phyloP scores from a whole-genome alignment of 2,888 invertebrate genomes.

The Ormyrus pomaceus region DNA sequence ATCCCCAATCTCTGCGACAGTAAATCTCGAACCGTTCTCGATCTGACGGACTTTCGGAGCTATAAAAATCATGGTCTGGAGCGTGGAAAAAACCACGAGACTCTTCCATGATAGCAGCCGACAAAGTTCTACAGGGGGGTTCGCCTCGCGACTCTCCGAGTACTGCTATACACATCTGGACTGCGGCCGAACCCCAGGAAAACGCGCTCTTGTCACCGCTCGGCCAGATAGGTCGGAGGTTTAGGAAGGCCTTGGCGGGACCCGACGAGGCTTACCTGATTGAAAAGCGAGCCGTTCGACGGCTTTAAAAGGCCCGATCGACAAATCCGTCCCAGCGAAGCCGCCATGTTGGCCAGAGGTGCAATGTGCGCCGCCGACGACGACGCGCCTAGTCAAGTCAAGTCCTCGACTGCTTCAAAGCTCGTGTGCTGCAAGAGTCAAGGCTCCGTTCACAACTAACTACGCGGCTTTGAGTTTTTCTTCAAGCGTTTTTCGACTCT shows the following conservation, averaged over 20 bases:
- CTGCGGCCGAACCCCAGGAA: background rate
- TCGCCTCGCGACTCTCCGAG: background rate
- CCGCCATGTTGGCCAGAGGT: constrained; percentile 86
- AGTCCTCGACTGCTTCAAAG: background rate
- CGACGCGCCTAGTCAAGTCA: background rate
- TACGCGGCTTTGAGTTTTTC: no score
- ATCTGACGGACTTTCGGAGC: background rate
- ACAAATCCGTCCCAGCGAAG: constrained; percentile 90
- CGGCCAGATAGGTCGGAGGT: background rate
- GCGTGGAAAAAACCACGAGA: constrained; percentile 49
- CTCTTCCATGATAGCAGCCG: constrained; percentile 67
- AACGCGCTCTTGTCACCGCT: background rate
- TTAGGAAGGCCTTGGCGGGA: no score
- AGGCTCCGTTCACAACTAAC: no score
- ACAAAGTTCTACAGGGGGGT: constrained; percentile 58
- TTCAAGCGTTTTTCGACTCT: no score
- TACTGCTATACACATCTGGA: background rate
- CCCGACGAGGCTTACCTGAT: constrained; percentile 81
- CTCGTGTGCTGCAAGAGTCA: background rate
- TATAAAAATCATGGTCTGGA: background rate
- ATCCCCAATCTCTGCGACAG: background rate
- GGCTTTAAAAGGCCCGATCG: constrained; percentile 87
- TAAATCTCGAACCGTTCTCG: background rate
- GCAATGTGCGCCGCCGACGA: constrained; percentile 62
- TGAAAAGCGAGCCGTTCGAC: constrained; percentile 81